Evolutionary conservation across 1,140 invertebrate genomes (phyloP), one percentile per base, ranked within the genome.

Genomic region (Harpegnathos saltator): DNA sequence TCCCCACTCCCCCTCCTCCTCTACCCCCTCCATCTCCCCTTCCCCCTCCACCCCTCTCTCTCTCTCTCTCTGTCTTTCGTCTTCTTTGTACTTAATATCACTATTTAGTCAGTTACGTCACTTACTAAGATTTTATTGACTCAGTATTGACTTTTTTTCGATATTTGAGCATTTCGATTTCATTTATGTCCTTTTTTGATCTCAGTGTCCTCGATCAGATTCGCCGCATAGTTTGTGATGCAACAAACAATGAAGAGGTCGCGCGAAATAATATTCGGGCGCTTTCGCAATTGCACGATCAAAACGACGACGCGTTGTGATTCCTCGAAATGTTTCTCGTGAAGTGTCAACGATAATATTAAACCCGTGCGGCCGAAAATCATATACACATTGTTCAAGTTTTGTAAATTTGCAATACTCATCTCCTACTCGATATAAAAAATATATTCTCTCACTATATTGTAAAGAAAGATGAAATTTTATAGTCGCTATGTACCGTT

Each of bases 101-200:
- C 85, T 86, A 68, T 56, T 86, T 85, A 81, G 29, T 78, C 56
- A 61, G 63, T 86, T 84, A 80, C 29, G 29, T 82, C 58, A 58
- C 80, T 73, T 86, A 86, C 56, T 80, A 77, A 77, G 56, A 29
- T 72, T 81, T 78, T 87, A 87, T 87, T 87, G 86, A 87, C 86
- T 87, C 73, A 33, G 58, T 85, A 85, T 85, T 85, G 84, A 85
- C 84, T 85, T 82, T 73, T 83, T 86, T 80, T 59, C 59, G 54
- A 24, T 73, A 22, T 38, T 87, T 84, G 86, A 87, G 84, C 84
- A n/a, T n/a, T n/a, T n/a, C n/a, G 74, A 65, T 75, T 38, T 56
- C n/a, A 29, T 62, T 65, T 29, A 24, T 24, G 38, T 38, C 44
- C 56, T 54, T 44, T 0, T 44, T 48, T 63, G 75, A 58, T 58